phyloP scores from a whole-genome alignment of 2,797 vertebrate species.

The Muraenolepis orangiensis region DNA sequence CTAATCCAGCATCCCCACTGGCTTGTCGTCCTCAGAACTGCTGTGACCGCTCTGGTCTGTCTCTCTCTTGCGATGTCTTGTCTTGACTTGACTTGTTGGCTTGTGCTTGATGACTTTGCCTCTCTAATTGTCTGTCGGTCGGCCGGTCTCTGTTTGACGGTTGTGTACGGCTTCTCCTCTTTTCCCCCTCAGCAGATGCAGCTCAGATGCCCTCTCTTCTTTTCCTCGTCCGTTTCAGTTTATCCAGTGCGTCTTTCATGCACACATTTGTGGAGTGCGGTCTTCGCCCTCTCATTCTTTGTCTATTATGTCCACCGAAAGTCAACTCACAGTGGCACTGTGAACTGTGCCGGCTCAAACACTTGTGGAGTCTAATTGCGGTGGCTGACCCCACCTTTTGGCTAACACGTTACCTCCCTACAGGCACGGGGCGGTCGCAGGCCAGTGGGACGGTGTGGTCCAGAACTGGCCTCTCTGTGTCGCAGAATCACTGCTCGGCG shows the following conservation, averaged over 20 bases:
- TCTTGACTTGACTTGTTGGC: background rate
- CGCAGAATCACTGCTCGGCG: background rate
- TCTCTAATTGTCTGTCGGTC: background rate
- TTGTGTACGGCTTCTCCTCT: background rate
- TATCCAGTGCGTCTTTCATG: background rate
- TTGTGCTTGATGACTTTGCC: background rate
- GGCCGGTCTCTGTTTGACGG: constrained; percentile 23
- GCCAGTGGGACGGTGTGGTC: constrained; percentile 38
- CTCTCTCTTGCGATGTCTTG: constrained; percentile 22
- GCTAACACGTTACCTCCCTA: constrained; percentile 61
- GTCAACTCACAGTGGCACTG: constrained; percentile 46
- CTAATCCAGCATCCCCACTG: constrained; percentile 65
- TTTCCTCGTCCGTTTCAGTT: background rate
- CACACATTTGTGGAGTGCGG: constrained; percentile 17
- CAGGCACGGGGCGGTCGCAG: constrained; percentile 54
- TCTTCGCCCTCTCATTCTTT: background rate
- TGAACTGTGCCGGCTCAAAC: constrained; percentile 47
- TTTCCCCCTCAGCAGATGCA: constrained; percentile 28
- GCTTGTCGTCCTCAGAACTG: constrained; percentile 58
- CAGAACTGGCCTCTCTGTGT: background rate
- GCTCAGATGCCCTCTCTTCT: constrained; percentile 23
- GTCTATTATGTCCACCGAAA: constrained; percentile 49
- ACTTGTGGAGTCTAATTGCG: constrained; percentile 34
- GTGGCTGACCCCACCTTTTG: constrained; percentile 61
- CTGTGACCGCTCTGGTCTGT: constrained; percentile 47